Conservation (phyloP, 1,140 invertebrate species). For the Campoletis sonorensis region DNA sequence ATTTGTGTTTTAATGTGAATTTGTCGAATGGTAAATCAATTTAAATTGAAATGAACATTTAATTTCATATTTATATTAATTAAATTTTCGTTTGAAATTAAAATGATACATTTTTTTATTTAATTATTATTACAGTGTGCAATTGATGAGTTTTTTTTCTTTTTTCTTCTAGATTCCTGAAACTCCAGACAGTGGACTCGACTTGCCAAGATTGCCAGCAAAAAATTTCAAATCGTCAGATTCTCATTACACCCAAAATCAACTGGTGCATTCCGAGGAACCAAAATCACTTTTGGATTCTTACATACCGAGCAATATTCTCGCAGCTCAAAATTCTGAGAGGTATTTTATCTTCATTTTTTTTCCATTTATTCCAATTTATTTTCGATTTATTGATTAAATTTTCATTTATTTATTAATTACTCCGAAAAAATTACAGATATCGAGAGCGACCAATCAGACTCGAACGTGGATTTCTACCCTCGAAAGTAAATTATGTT, state of each 20-base stretch:
- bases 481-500: slow-evolving; percentile 71
- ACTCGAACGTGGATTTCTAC: slow-evolving; percentile 72
- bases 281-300: slow-evolving; percentile 71
- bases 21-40: no score
- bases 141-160: slow-evolving; percentile 40
- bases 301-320: slow-evolving; percentile 71
- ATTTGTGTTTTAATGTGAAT: no score
- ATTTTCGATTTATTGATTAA: neutral
- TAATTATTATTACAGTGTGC: no score
- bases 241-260: slow-evolving; percentile 50
- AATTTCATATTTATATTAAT: no score
- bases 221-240: slow-evolving; percentile 63
- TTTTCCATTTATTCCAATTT: neutral
- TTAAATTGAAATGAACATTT: no score
- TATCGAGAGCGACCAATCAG: slow-evolving; percentile 73
- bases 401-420: slow-evolving; percentile 43
- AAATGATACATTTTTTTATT: no score
- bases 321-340: slow-evolving; percentile 69
- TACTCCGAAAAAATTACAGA: slow-evolving; percentile 62
- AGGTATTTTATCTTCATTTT: slow-evolving; percentile 62
- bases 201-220: slow-evolving; percentile 61
- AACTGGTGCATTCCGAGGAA: slow-evolving; percentile 55
- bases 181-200: slow-evolving; percentile 52
- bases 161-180: slow-evolving; percentile 62
- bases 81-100: no score